A percentile compares a stretch with the other conserved stretches of the same genome.
Conservation (phyloP, 1,140 invertebrate species). For the Pissodes strobi region DNA sequence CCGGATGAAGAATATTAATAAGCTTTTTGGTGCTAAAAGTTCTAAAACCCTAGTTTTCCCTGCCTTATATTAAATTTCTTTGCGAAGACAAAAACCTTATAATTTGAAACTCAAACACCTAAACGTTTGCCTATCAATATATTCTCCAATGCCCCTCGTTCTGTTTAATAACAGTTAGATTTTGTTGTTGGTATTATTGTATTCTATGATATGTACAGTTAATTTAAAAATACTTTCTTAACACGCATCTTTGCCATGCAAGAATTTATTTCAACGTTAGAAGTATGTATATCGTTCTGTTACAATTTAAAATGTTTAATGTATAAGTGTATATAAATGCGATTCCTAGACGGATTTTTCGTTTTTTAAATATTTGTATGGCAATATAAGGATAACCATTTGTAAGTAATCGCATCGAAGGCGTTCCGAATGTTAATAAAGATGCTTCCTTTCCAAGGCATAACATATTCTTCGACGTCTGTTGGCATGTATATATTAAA, state of each 20-base stretch:
- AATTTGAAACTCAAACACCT: too few relatives aligned
- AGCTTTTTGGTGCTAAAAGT: too few relatives aligned
- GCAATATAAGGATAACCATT: slow-evolving; percentile 31
- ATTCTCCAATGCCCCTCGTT: too few relatives aligned
- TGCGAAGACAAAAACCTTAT: too few relatives aligned
- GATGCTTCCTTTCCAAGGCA: slow-evolving; percentile 11
- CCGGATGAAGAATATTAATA: too few relatives aligned
- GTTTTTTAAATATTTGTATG: slow-evolving; percentile 43
- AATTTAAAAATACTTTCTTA: slow-evolving; percentile 26
- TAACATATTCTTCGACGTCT: slow-evolving; percentile 14
- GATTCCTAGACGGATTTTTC: slow-evolving; percentile 23
- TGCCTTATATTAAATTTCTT: too few relatives aligned
- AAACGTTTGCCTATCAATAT: too few relatives aligned
- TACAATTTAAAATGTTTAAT: slow-evolving; percentile 46
- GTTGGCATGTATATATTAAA: slow-evolving; percentile 8
- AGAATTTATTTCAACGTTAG: slow-evolving; percentile 40
- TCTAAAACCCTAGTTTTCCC: too few relatives aligned
- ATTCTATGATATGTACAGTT: slow-evolving; percentile 49
- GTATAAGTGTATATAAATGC: slow-evolving; percentile 35
- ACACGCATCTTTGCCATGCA: slow-evolving; percentile 41
- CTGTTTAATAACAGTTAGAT: neutral
- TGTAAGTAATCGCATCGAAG: slow-evolving; percentile 9
- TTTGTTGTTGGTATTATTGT: slow-evolving; percentile 43
- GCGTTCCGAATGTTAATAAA: slow-evolving; percentile 15
- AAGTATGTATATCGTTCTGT: slow-evolving; percentile 36